A percentile compares a stretch with the other conserved stretches of the same genome.
These are phyloP conservation scores for Leptinotarsa texana DNA, from an alignment of 1,140 invertebrate species.

Conservation along the genomic window DNA sequence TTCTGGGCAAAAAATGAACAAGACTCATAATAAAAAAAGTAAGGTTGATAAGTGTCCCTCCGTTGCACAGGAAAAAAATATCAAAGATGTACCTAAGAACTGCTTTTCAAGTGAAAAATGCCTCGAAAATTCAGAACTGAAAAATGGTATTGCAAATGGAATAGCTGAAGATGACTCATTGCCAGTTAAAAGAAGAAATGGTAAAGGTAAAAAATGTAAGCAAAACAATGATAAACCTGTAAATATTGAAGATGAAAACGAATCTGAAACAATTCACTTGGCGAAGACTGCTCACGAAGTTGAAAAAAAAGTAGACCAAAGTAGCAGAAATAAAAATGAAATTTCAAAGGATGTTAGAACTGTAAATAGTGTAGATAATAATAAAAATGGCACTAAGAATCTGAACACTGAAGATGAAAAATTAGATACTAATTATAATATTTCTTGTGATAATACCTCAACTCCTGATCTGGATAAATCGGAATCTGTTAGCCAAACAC, in stretches of 20 bases:
- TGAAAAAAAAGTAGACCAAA: constrained; percentile 21
- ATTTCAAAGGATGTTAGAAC: constrained; percentile 13
- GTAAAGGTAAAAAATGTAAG: constrained; percentile 31
- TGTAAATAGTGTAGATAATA: constrained; percentile 39
- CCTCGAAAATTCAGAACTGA: constrained; percentile 19
- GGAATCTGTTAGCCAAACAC: background rate
- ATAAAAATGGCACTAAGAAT: constrained; percentile 37
- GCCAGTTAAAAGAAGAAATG: constrained; percentile 19
- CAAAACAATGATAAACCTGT: background rate
- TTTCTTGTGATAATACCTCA: constrained; percentile 28
- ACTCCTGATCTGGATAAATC: background rate
- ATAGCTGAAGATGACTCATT: constrained; percentile 30
- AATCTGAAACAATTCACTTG: constrained; percentile 7
- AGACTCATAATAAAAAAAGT: constrained; percentile 23
- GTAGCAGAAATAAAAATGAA: background rate
- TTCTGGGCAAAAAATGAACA: constrained; percentile 26
- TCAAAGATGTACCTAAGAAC: constrained; percentile 27
- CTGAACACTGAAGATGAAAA: constrained; percentile 31
- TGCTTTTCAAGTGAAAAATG: constrained; percentile 24
- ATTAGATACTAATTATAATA: constrained; percentile 40
- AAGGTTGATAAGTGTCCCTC: constrained; percentile 33
- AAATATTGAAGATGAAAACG: constrained; percentile 19
- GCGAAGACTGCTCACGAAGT: constrained; percentile 4
- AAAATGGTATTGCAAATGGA: constrained; percentile 48
- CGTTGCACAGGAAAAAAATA: constrained; percentile 2